Evolutionary conservation across 2,797 vertebrate genomes (phyloP).

Genomic region (Sciaenops ocellatus): DNA sequence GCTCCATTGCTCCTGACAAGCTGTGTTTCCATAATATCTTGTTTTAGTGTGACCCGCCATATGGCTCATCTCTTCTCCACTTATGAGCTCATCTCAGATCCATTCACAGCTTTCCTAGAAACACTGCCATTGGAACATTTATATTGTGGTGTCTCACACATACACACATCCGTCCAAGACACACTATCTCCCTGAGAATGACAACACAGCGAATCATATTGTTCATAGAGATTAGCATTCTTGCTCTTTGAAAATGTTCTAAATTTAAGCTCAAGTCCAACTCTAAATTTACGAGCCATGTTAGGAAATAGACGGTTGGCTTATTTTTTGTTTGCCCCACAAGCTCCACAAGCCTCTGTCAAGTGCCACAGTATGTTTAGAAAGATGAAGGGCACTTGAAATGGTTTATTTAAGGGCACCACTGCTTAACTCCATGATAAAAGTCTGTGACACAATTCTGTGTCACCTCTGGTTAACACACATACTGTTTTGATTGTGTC

Average conservation of each 20-base stretch:
- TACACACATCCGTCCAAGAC: conserved; percentile 26
- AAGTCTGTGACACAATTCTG: background rate
- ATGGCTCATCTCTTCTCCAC: conserved; percentile 62
- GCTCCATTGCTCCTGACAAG: conserved; percentile 3
- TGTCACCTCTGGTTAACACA: conserved; percentile 11
- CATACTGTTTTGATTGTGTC: background rate
- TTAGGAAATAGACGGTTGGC: background rate
- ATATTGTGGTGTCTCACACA: background rate
- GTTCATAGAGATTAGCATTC: conserved; percentile 27
- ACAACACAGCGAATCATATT: conserved; percentile 27
- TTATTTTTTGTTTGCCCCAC: conserved; percentile 7
- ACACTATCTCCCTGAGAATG: conserved; percentile 49
- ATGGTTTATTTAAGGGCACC: conserved; percentile 1
- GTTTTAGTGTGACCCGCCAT: conserved; percentile 60
- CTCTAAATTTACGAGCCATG: background rate
- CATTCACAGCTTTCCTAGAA: conserved; percentile 60
- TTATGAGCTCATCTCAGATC: conserved; percentile 64
- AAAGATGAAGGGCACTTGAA: conserved; percentile 7
- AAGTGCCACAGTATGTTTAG: background rate
- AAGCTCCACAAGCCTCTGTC: background rate
- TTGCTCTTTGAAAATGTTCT: conserved; percentile 7
- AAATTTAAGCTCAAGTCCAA: conserved; percentile 10
- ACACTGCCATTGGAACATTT: conserved; percentile 29
- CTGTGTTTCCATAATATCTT: conserved; percentile 44
- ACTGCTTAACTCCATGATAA: background rate